Evolutionary conservation across 2,113 vertebrate species (phyloP).

Genomic region (Anhinga rufa): DNA sequence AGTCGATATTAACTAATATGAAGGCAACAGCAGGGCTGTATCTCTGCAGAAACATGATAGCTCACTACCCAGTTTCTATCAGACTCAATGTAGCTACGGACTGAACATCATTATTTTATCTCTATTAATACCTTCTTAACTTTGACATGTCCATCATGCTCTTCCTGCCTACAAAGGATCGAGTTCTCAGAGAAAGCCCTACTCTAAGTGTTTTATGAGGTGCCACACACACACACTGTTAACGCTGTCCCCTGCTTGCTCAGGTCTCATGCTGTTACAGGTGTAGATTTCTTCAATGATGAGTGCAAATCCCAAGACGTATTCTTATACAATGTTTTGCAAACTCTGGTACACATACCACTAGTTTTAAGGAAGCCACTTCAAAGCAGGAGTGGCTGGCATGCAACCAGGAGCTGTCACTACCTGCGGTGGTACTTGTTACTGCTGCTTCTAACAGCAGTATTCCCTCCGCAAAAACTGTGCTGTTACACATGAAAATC

Average conservation of each 20-base stretch:
- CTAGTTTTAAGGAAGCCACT: background rate
- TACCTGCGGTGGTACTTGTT: background rate
- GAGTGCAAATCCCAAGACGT: background rate
- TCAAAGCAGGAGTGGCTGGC: background rate
- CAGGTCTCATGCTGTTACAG: background rate
- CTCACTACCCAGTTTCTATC: background rate
- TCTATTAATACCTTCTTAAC: background rate
- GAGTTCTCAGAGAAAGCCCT: background rate
- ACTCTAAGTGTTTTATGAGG: background rate
- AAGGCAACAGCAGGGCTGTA: background rate
- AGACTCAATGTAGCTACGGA: background rate
- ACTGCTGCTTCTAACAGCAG: background rate
- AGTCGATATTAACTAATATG: background rate
- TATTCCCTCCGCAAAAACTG: background rate
- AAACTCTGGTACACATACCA: background rate
- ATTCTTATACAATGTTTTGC: background rate
- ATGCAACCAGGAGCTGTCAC: background rate
- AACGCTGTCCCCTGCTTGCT: background rate
- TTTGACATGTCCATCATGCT: background rate
- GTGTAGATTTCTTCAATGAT: background rate
- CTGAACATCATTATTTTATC: background rate
- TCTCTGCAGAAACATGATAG: background rate
- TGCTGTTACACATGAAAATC: background rate
- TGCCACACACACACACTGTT: background rate
- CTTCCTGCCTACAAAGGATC: background rate